Percentiles rank a stretch among this genome's conserved stretches.
phyloP scores from a whole-genome alignment of 2,797 vertebrate species.

The Chiloscyllium punctatum region DNA sequence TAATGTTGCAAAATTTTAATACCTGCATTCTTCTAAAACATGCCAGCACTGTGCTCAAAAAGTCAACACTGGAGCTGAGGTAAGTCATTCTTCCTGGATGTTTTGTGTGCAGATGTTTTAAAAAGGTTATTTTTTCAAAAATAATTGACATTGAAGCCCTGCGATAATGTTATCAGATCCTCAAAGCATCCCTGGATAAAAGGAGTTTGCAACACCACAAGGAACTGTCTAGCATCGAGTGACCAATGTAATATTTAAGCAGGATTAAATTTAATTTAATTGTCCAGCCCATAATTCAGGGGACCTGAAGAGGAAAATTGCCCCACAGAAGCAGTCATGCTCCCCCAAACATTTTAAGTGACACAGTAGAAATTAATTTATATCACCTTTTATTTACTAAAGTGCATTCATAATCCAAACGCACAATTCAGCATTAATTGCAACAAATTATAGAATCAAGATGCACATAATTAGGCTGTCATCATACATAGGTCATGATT shows the following conservation, averaged over 20 bases:
- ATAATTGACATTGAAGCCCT: too few species aligned
- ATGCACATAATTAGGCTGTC: not conserved
- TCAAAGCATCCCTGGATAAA: not conserved
- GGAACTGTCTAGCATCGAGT: not conserved
- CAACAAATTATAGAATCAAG: conserved; percentile 16
- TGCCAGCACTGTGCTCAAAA: not conserved
- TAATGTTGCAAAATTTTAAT: not conserved
- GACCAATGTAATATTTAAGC: not conserved
- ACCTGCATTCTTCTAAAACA: not conserved
- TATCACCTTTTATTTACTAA: not conserved
- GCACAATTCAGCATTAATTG: conserved; percentile 5
- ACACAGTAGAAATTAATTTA: not conserved
- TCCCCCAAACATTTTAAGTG: not conserved
- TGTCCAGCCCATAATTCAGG: not conserved
- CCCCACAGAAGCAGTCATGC: not conserved
- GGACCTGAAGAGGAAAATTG: not conserved
- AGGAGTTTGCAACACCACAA: not conserved
- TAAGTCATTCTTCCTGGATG: not conserved
- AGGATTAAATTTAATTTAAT: not conserved
- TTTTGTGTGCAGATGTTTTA: too few species aligned
- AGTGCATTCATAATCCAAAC: not conserved
- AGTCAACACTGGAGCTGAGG: not conserved
- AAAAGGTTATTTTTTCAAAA: not conserved
- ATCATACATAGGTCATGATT: not conserved
- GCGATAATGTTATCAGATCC: not conserved